Evolutionary conservation across 2,888 invertebrate genomes (phyloP).

Genomic region (Amphiduros pacificus): DNA sequence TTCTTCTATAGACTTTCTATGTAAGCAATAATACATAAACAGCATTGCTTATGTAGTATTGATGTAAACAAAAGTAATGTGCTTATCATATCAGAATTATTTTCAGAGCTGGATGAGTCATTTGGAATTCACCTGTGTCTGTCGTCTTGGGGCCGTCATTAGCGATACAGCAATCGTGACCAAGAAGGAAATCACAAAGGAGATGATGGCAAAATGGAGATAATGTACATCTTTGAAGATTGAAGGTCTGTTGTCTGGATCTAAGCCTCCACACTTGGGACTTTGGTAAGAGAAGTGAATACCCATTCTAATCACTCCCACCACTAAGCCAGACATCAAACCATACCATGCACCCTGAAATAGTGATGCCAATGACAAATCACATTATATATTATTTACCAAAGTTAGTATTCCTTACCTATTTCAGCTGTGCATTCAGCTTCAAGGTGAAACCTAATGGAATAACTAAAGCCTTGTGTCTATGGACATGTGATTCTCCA

Average conservation of each 20-base stretch:
- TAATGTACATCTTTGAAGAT: conserved; percentile 47
- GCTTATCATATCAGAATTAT: background rate
- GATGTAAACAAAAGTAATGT: background rate
- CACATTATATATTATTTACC: background rate
- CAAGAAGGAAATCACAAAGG: conserved; percentile 38
- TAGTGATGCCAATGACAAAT: conserved; percentile 31
- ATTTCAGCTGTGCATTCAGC: too few species aligned
- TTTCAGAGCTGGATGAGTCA: background rate
- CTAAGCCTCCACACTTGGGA: conserved; percentile 49
- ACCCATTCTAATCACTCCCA: conserved; percentile 49
- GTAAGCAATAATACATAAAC: too few species aligned
- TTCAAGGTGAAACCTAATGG: too few species aligned
- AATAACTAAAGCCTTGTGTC: too few species aligned
- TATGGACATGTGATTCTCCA: too few species aligned
- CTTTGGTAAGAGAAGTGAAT: conserved; percentile 50
- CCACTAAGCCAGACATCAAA: conserved; percentile 23
- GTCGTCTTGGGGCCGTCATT: background rate
- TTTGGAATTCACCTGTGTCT: background rate
- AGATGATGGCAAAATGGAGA: conserved; percentile 51
- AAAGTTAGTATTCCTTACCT: too few species aligned
- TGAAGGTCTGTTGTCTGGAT: conserved; percentile 25
- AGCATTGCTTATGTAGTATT: background rate
- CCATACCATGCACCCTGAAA: conserved; percentile 28
- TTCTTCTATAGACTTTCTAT: too few species aligned
- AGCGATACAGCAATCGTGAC: conserved; percentile 37